Conservation (phyloP, 30 jellyfish, hydroid and myxozoan species). For the Chrysaora quinquecirrha region DNA sequence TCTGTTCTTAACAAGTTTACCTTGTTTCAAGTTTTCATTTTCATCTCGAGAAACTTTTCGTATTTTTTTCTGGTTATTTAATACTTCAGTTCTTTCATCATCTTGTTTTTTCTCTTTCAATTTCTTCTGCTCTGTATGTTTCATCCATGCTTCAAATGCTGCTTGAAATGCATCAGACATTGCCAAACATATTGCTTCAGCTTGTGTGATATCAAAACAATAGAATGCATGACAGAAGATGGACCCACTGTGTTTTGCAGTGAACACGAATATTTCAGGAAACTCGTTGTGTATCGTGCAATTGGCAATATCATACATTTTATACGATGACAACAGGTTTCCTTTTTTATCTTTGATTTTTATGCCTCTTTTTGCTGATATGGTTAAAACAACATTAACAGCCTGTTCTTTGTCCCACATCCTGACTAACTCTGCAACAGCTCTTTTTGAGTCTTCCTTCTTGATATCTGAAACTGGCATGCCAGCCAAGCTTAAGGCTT, state of each 20-base stretch:
- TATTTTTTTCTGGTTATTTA: neutral
- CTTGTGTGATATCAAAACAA: constrained; percentile 42
- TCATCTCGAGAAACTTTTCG: neutral
- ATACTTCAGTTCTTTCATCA: neutral
- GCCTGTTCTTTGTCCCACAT: constrained; percentile 41
- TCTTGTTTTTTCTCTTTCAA: neutral
- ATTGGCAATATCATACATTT: constrained; percentile 56
- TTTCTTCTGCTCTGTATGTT: neutral
- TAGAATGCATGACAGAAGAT: constrained; percentile 56
- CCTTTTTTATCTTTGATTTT: constrained; percentile 51
- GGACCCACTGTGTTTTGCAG: constrained; percentile 43
- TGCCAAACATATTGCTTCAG: constrained; percentile 53
- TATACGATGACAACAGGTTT: constrained; percentile 30
- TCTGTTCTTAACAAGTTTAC: constrained; percentile 12
- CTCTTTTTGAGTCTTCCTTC: constrained; percentile 1
- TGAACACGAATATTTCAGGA: constrained; percentile 53
- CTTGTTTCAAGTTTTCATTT: neutral
- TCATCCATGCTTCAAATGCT: constrained; percentile 65
- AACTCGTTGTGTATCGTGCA: constrained; percentile 44
- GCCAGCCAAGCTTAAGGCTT: constrained; percentile 58
- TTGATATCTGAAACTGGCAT: constrained; percentile 25
- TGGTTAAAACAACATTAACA: constrained; percentile 25
- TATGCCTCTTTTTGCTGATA: constrained; percentile 60
- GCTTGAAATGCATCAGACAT: constrained; percentile 62
- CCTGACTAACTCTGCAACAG: constrained; percentile 35